Conservation (phyloP, 2,888 invertebrate species). For the Chirona hameri region DNA sequence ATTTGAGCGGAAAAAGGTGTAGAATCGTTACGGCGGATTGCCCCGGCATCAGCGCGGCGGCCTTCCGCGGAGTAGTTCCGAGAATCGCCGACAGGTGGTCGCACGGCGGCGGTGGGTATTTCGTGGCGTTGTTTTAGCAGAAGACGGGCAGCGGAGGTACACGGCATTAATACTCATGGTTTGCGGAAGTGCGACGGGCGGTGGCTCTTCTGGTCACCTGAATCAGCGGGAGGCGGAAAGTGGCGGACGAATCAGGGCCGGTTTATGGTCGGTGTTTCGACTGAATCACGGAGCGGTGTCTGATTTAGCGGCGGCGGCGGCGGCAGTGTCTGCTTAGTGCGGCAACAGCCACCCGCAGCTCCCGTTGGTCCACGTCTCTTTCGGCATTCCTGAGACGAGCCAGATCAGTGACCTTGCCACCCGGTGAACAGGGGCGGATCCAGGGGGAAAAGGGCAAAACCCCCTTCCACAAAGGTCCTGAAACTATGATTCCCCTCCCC, state of each 20-base stretch:
- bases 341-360: not conserved
- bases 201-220: not conserved
- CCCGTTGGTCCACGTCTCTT: not conserved
- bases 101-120: not conserved
- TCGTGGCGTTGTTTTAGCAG: not conserved
- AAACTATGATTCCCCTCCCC: too few species aligned
- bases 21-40: too few species aligned
- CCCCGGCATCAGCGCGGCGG: too few species aligned
- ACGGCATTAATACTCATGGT: not conserved
- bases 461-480: too few species aligned
- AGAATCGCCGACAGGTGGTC: not conserved
- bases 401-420: not conserved
- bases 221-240: not conserved
- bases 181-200: not conserved
- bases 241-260: not conserved
- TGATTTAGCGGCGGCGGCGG: not conserved
- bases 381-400: not conserved
- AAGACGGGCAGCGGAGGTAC: not conserved
- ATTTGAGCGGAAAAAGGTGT: too few species aligned
- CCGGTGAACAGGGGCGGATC: too few species aligned
- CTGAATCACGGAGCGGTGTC: not conserved
- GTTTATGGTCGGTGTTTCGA: not conserved
- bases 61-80: not conserved
- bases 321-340: not conserved
- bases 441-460: too few species aligned